Evolutionary conservation across 2,797 vertebrate genomes (phyloP).

Genomic region (Odontamblyopus rebecca): DNA sequence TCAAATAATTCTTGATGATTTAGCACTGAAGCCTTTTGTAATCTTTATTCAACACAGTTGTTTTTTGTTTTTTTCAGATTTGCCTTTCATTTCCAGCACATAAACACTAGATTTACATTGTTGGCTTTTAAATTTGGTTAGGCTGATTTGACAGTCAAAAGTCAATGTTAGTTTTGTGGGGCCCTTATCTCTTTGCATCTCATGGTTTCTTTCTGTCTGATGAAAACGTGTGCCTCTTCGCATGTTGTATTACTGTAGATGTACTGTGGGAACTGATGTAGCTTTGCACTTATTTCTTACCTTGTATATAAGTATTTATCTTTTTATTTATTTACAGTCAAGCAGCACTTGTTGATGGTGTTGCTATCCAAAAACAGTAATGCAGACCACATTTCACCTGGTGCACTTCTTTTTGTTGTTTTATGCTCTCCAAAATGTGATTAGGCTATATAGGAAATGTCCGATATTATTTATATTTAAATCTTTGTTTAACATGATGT

Average conservation of each 20-base stretch:
- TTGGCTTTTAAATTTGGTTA: conserved; percentile 48
- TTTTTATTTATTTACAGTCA: conserved; percentile 27
- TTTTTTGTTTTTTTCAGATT: conserved; percentile 57
- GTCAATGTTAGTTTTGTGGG: conserved; percentile 42
- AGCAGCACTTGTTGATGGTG: conserved; percentile 28
- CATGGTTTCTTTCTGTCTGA: conserved; percentile 47
- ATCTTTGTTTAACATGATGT: conserved; percentile 54
- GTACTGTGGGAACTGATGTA: conserved; percentile 62
- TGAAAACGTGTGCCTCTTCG: conserved; percentile 69
- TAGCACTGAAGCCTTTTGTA: not conserved
- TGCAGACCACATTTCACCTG: conserved; percentile 34
- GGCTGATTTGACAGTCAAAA: conserved; percentile 53
- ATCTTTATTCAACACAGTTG: not conserved
- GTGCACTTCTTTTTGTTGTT: conserved; percentile 24
- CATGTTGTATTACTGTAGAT: conserved; percentile 70
- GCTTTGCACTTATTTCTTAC: conserved; percentile 65
- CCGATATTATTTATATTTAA: conserved; percentile 19
- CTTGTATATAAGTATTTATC: conserved; percentile 59
- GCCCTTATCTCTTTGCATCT: conserved; percentile 57
- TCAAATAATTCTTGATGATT: conserved; percentile 11
- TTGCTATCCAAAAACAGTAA: conserved; percentile 30
- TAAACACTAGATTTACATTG: conserved; percentile 63
- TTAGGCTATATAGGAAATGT: conserved; percentile 48
- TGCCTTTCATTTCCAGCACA: conserved; percentile 72
- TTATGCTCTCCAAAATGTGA: conserved; percentile 36